These are phyloP conservation scores for Hirtodrosophila histrioides DNA, from an alignment of 2,888 invertebrate genomes.

Conservation along the genomic window DNA sequence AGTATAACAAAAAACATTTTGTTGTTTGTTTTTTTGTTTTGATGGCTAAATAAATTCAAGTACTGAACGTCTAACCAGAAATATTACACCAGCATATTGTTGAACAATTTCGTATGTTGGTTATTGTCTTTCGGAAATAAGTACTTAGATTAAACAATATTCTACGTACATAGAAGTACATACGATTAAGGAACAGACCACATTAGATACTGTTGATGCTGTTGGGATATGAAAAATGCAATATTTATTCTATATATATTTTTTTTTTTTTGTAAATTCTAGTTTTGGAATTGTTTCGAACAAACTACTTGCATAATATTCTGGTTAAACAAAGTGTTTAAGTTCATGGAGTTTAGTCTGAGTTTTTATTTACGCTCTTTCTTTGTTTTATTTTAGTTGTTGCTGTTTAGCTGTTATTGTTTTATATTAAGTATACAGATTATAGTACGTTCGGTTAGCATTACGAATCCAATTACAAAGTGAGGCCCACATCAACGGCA, in stretches of 20 bases:
- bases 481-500: conserved; percentile 89
- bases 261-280: conserved; percentile 16
- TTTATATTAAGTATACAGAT: conserved; percentile 53
- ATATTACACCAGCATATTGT: conserved; percentile 84
- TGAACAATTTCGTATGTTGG: conserved; percentile 75
- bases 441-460: conserved; percentile 70
- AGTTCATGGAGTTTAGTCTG: conserved; percentile 68
- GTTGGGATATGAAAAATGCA: conserved; percentile 29
- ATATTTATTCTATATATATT: conserved; percentile 24
- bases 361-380: conserved; percentile 58
- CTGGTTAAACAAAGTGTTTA: conserved; percentile 82
- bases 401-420: conserved; percentile 40
- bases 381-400: conserved; percentile 27
- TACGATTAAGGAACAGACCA: conserved; percentile 33
- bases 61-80: conserved; percentile 83
- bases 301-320: conserved; percentile 84
- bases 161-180: conserved; percentile 27
- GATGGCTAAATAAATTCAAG: conserved; percentile 83
- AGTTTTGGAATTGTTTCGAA: conserved; percentile 64
- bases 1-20: conserved; percentile 51
- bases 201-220: conserved; percentile 18
- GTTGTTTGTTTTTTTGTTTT: conserved; percentile 26
- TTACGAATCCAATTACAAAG: conserved; percentile 81
- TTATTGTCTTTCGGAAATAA: conserved; percentile 61
- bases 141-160: conserved; percentile 40